A percentile compares a stretch with the other conserved stretches of the same genome.
Evolutionary conservation across 1,140 invertebrate genomes (phyloP).

Genomic region (Bradysia coprophila): DNA sequence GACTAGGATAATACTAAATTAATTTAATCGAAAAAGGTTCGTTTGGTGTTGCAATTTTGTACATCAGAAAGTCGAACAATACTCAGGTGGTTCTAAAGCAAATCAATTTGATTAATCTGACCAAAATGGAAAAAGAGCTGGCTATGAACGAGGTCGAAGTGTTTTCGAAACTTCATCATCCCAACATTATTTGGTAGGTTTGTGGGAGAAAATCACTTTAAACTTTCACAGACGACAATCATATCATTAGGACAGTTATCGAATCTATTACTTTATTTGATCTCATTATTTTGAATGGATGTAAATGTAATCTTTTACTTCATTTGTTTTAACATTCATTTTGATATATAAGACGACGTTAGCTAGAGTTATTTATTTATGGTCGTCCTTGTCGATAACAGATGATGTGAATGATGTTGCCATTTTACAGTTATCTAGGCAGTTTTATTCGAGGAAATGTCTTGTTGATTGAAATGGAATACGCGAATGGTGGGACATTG

Average conservation of each 20-base stretch:
- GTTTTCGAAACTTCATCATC: slow-evolving; percentile 49
- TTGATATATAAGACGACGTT: too few relatives aligned
- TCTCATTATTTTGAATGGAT: too few relatives aligned
- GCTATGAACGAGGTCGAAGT: slow-evolving; percentile 62
- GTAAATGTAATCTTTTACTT: too few relatives aligned
- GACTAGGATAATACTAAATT: not conserved
- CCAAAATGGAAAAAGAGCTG: slow-evolving; percentile 41
- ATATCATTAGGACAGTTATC: too few relatives aligned
- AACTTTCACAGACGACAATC: too few relatives aligned
- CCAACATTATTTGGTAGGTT: slow-evolving; percentile 42
- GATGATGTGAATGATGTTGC: not conserved
- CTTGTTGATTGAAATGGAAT: slow-evolving; percentile 67
- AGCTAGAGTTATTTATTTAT: too few relatives aligned
- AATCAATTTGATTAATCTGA: slow-evolving; percentile 55
- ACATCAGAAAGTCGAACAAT: slow-evolving; percentile 41
- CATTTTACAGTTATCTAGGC: slow-evolving; percentile 38
- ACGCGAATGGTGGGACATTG: slow-evolving; percentile 56
- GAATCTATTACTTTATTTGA: too few relatives aligned
- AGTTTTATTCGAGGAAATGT: slow-evolving; percentile 55
- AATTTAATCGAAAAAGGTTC: slow-evolving; percentile 31
- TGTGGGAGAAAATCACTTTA: too few relatives aligned
- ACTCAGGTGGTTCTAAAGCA: slow-evolving; percentile 56
- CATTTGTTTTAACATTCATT: too few relatives aligned
- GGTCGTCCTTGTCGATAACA: too few relatives aligned
- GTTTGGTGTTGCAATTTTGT: slow-evolving; percentile 56